Conservation (phyloP, 2,797 vertebrate species). For the Alfaro cultratus region DNA sequence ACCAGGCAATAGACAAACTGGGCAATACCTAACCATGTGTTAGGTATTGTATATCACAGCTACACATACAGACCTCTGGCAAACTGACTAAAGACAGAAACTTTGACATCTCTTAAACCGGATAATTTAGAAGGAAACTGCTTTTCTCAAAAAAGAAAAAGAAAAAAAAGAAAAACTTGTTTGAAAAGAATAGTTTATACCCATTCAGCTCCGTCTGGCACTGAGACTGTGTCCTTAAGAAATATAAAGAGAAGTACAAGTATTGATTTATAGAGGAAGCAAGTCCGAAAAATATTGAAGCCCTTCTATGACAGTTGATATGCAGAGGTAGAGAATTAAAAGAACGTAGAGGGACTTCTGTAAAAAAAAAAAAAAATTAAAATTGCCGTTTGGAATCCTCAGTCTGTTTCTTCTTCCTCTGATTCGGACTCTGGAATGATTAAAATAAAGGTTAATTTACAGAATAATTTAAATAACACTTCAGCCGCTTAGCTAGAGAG, state of each 20-base stretch:
- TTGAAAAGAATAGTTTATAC: conserved; percentile 40
- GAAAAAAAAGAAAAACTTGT: not conserved
- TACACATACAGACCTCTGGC: conserved; percentile 44
- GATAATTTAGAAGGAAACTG: conserved; percentile 47
- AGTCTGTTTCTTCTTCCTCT: conserved; percentile 92
- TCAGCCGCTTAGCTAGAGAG: not conserved
- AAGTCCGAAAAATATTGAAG: conserved; percentile 75
- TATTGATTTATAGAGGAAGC: conserved; percentile 74
- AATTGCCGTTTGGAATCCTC: conserved; percentile 74
- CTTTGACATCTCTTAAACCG: conserved; percentile 50
- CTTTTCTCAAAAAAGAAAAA: conserved; percentile 26
- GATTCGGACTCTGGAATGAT: conserved; percentile 90
- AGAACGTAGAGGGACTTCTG: conserved; percentile 80
- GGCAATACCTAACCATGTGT: too few relatives aligned
- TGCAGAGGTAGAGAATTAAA: conserved; percentile 91
- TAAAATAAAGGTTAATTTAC: conserved; percentile 19
- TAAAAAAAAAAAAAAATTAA: conserved; percentile 63
- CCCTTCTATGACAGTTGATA: conserved; percentile 85
- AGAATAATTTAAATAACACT: not conserved
- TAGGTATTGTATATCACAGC: conserved; percentile 40
- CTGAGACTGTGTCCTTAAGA: conserved; percentile 40
- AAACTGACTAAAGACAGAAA: conserved; percentile 41
- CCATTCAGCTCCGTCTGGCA: conserved; percentile 54
- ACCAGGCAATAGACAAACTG: too few relatives aligned
- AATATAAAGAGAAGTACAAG: conserved; percentile 69